phyloP scores from a whole-genome alignment of 2,888 invertebrate genomes.

The Oscheius sp. region DNA sequence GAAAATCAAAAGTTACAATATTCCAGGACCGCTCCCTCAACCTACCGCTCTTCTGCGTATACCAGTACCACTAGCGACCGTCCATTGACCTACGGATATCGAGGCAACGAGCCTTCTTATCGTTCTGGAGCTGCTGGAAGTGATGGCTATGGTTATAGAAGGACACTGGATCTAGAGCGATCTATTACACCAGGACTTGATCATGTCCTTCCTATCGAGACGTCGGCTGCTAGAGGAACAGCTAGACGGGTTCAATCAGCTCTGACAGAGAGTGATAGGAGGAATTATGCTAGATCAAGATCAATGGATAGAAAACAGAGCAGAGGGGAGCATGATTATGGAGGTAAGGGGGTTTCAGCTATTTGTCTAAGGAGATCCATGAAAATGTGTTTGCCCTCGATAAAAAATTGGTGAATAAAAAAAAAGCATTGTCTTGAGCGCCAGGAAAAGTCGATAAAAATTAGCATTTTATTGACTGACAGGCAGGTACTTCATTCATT shows the following conservation, averaged over 20 bases:
- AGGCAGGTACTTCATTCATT: too few species aligned
- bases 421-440: too few species aligned
- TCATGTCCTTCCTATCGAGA: neutral
- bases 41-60: constrained; percentile 45
- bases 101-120: constrained; percentile 6
- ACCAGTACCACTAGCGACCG: constrained; percentile 44
- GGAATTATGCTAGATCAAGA: constrained; percentile 47
- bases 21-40: constrained; percentile 40
- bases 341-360: too few species aligned
- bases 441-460: too few species aligned
- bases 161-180: constrained; percentile 11
- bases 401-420: neutral
- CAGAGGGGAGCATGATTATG: constrained; percentile 37
- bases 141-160: constrained; percentile 33
- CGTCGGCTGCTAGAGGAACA: constrained; percentile 39
- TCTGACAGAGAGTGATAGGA: constrained; percentile 49
- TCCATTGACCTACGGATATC: constrained; percentile 36
- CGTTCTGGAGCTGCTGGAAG: neutral
- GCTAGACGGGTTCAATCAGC: constrained; percentile 50
- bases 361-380: too few species aligned
- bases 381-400: too few species aligned
- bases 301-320: constrained; percentile 56
- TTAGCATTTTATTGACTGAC: too few species aligned
- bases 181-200: constrained; percentile 20
- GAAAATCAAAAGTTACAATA: neutral